Evolutionary conservation across 1,140 invertebrate species (phyloP), one percentile per base, ranked within the genome.

Genomic region (Drosophila sulfurigaster): DNA sequence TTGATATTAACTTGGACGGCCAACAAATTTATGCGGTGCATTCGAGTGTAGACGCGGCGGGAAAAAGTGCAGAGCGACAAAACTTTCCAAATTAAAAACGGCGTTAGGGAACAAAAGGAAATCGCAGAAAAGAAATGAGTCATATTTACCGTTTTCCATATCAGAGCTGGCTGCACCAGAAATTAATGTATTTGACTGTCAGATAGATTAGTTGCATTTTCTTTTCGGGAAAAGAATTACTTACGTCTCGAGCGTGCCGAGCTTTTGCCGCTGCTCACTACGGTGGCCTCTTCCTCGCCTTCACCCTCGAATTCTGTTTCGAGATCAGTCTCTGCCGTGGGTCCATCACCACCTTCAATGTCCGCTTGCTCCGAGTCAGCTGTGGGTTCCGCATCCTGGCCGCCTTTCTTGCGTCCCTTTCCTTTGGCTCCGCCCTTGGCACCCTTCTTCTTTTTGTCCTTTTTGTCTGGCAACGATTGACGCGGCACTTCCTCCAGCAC

Each of bases 401-500:
- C 87, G 6, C 77, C 79, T 38, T 91, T 91, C 4, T 90, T 90
- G 28, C 85, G 85, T 15, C 52, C 85, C 10, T 83, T 81, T 32
- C 78, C 74, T 58, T 79, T 78, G n/a, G 58, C 82, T 58, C 75
- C 92, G 5, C 79, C 86, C 38, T 79, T 91, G 4, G 54, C 52
- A 3, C 77, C 67, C 30, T 92, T 92, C 45, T 91, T 91, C 13
- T 92, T 91, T 41, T 87, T 91, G 3, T 82, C 89, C 78, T 90
- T 91, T 25, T 91, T 91, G 10, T 92, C 81, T 13, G 77, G 64
- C 25, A 76, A 62, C 5, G 81, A 65, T 5, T 83, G 82, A 0
- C 75, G 79, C 10, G 75, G 81, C 69, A 76, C 93, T 93, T 94
- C 93, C 80, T 95, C 94, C 79, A 94, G 93, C 58, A 94, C 92